phyloP scores from a whole-genome alignment of 92 coral and sea anemone genomes.

The Epizoanthus stellaris region DNA sequence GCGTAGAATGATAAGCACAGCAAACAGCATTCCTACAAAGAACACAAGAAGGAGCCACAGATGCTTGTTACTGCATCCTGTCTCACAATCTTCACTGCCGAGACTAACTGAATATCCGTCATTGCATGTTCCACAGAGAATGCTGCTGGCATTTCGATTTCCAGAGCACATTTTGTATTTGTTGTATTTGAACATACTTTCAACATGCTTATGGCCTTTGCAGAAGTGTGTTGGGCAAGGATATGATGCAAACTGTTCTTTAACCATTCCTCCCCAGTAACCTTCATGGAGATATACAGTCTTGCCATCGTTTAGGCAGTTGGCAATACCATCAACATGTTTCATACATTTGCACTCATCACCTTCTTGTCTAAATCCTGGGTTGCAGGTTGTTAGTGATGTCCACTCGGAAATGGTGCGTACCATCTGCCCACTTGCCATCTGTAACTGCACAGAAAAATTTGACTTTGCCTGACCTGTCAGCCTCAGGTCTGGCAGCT shows the following conservation, averaged over 20 bases:
- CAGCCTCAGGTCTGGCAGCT: slow-evolving; percentile 50
- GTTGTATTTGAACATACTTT: slow-evolving; percentile 45
- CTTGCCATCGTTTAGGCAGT: slow-evolving; percentile 63
- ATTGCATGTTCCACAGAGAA: slow-evolving; percentile 83
- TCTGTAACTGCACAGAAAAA: slow-evolving; percentile 63
- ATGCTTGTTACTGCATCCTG: slow-evolving; percentile 45
- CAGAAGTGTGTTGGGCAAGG: slow-evolving; percentile 84
- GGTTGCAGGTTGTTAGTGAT: slow-evolving; percentile 63
- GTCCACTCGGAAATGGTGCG: slow-evolving; percentile 12
- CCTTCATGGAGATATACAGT: slow-evolving; percentile 73
- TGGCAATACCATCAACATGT: slow-evolving; percentile 48
- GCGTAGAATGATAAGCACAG: slow-evolving; percentile 73
- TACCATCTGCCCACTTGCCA: slow-evolving; percentile 78
- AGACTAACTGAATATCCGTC: slow-evolving; percentile 61
- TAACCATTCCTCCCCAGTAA: slow-evolving; percentile 82
- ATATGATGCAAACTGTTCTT: slow-evolving; percentile 40
- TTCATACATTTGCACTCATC: slow-evolving; percentile 67
- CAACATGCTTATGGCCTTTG: not conserved
- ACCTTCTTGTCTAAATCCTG: slow-evolving; percentile 61
- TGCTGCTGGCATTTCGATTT: slow-evolving; percentile 60
- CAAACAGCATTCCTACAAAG: slow-evolving; percentile 50
- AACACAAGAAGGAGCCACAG: slow-evolving; percentile 75
- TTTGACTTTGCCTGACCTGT: slow-evolving; percentile 44
- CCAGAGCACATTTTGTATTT: slow-evolving; percentile 54
- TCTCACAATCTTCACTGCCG: slow-evolving; percentile 69